Percentiles rank a stretch among this genome's conserved stretches.
These are phyloP conservation scores for Anguilla anguilla DNA, from an alignment of 2,797 vertebrate genomes.

Conservation along the genomic window DNA sequence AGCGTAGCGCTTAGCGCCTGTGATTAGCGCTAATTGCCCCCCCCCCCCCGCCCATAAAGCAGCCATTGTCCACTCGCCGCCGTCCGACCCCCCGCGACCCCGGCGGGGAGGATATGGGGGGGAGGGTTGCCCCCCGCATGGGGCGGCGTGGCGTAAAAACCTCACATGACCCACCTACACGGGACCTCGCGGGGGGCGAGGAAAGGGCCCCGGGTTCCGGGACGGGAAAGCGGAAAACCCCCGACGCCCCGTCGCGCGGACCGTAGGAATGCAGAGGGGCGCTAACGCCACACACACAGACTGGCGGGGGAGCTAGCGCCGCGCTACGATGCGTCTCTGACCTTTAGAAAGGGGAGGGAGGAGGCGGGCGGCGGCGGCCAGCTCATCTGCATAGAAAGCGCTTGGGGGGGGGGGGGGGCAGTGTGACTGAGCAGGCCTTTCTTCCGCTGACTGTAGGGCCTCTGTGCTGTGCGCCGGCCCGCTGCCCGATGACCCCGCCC, in stretches of 20 bases:
- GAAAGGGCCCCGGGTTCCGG: constrained; percentile 47
- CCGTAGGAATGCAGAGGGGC: not conserved
- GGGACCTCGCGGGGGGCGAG: constrained; percentile 23
- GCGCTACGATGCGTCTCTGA: not conserved
- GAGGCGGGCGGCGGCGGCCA: constrained; percentile 30
- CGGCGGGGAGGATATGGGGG: not conserved
- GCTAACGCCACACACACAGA: constrained; percentile 45
- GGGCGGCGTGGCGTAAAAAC: not conserved
- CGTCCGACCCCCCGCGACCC: not conserved
- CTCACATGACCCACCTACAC: constrained; percentile 50
- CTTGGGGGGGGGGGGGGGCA: constrained; percentile 18
- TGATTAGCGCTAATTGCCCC: constrained; percentile 41
- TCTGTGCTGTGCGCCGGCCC: not conserved
- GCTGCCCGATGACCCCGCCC: not conserved
- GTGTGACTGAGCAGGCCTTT: constrained; percentile 51
- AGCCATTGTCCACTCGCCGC: constrained; percentile 76
- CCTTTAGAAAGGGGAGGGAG: not conserved
- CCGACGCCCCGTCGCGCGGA: not conserved
- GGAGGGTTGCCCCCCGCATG: not conserved
- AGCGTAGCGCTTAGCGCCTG: constrained; percentile 72
- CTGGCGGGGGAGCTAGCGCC: not conserved
- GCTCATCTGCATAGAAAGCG: constrained; percentile 52
- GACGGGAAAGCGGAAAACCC: not conserved
- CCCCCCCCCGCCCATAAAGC: constrained; percentile 76
- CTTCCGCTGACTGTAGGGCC: constrained; percentile 48